Base-by-base conservation (phyloP, 2,888 invertebrate species). In the Lycaena phlaeas region DNA sequence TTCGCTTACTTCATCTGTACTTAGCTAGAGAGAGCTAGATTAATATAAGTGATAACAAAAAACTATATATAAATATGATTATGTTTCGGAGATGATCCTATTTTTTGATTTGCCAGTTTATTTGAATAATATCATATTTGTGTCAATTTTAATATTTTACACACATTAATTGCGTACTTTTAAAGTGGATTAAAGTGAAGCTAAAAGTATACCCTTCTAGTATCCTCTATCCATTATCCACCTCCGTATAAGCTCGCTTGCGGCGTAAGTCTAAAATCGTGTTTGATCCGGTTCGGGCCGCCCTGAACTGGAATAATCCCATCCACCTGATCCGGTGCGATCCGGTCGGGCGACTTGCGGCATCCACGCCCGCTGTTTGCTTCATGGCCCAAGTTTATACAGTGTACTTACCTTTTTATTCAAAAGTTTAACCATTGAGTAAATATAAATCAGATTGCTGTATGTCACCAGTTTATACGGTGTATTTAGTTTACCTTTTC, bases 261-360 rank as follows among this genome's bases (percentile, higher is more conserved):
- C 59, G 55, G 65, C 64, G 67, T 76, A 72, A 74, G 76, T 77
- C 77, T 67, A 63, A 72, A 78, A 76, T 68, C 76, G 72, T 73
- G 73, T 76, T 73, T 67, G 76, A 75, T 74, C 78, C 74, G 68
- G 72, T 75, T 64, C 57, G 60, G 58, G 53, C 69, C 68, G 77
- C 71, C 60, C 50, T 59, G 73, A 66, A 68, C 75, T 66, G 75
- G 75, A 78, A 75, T 75, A 78, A 79, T 72, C 79, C 73, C 64
- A 47, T 75, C 61, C 75, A 79, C 77, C 78, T 78, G 78, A 77
- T 78, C 78, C 76, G 67, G 70, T 67, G 61, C 59, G 64, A 63
- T 61, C 68, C 66, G 60, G 60, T 43, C 40, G 43, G 64, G 40
- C 47, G 47, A 69, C 70, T 75, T 74, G 75, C 61, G 73, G 71